Percentiles rank a stretch among this genome's conserved stretches.
Conservation (phyloP, 1,140 invertebrate species). For the Cyphomyrmex costatus region DNA sequence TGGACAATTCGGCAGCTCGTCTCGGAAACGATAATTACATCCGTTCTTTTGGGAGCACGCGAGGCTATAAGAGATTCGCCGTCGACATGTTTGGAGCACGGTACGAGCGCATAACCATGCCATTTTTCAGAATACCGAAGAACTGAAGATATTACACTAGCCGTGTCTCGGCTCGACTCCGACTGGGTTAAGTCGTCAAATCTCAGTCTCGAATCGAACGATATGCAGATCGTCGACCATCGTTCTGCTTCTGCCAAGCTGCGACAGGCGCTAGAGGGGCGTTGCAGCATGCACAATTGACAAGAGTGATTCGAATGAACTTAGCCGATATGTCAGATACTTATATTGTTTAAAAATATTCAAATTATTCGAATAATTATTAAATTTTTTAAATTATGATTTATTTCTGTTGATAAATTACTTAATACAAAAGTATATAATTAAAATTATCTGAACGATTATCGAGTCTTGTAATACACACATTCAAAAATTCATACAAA, state of each 20-base stretch:
- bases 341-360: too few relatives aligned
- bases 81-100: conserved; percentile 85
- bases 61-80: conserved; percentile 84
- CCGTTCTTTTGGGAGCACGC: conserved; percentile 84
- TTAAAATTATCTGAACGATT: too few relatives aligned
- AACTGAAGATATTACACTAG: not conserved
- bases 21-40: conserved; percentile 55
- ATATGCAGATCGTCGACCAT: not conserved
- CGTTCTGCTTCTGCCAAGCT: too few relatives aligned
- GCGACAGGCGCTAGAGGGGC: not conserved
- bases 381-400: too few relatives aligned
- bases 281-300: not conserved
- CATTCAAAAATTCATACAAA: too few relatives aligned
- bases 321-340: too few relatives aligned
- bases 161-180: not conserved
- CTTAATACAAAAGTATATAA: too few relatives aligned
- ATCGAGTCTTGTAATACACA: too few relatives aligned
- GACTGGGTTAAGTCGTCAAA: conserved; percentile 28
- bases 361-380: too few relatives aligned
- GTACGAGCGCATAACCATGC: conserved; percentile 88
- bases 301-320: too few relatives aligned
- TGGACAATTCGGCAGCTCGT: not conserved
- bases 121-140: conserved; percentile 85
- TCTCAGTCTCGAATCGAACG: not conserved
- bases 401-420: too few relatives aligned